Evolutionary conservation across 2,888 invertebrate genomes (phyloP).

Genomic region (Catotricha subobsoleta): DNA sequence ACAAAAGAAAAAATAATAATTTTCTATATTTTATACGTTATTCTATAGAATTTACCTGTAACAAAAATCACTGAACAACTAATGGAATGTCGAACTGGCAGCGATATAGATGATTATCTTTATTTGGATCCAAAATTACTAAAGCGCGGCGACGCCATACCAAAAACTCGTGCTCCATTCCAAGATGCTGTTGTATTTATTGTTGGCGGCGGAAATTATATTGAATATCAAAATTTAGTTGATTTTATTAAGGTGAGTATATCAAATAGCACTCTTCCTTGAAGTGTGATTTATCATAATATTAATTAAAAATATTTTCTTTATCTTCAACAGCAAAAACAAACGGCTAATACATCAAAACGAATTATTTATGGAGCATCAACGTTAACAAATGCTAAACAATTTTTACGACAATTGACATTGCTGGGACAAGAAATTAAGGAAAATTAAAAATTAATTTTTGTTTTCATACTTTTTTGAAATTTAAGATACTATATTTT

Average conservation of each 20-base stretch:
- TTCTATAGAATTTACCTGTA: constrained; percentile 69
- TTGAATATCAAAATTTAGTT: constrained; percentile 95
- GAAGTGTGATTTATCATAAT: neutral
- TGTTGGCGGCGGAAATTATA: constrained; percentile 92
- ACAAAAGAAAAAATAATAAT: neutral
- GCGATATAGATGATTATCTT: constrained; percentile 70
- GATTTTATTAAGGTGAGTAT: constrained; percentile 69
- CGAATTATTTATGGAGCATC: constrained; percentile 91
- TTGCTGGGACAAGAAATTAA: constrained; percentile 56
- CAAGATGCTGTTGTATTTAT: constrained; percentile 81
- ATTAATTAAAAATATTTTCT: constrained; percentile 3
- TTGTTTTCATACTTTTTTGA: neutral
- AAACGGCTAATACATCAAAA: constrained; percentile 47
- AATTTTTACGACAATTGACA: constrained; percentile 85
- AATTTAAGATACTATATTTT: too few species aligned
- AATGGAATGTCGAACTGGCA: constrained; percentile 61
- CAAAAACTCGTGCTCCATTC: constrained; percentile 50
- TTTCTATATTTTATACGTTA: neutral
- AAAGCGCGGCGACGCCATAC: constrained; percentile 45
- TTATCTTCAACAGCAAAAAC: constrained; percentile 41
- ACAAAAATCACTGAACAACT: constrained; percentile 81
- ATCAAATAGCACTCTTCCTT: neutral
- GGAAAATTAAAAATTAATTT: constrained; percentile 4
- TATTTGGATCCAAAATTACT: constrained; percentile 94
- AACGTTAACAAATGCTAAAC: constrained; percentile 80